These are phyloP conservation scores for Oncorhynchus clarkii DNA, from an alignment of 2,113 vertebrate species.

Conservation along the genomic window DNA sequence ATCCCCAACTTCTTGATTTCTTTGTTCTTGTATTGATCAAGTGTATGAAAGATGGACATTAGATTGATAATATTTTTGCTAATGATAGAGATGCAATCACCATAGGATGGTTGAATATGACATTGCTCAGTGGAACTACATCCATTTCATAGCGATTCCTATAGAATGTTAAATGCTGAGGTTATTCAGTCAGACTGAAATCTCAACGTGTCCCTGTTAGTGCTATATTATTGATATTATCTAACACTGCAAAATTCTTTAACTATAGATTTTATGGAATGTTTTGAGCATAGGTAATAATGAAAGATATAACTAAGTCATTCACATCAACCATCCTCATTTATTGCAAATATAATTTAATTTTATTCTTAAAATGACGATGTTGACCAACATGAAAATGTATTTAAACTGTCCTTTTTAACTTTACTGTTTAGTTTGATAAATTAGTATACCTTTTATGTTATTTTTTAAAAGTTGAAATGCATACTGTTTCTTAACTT, in stretches of 20 bases:
- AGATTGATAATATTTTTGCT: too few relatives aligned
- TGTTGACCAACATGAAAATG: not conserved
- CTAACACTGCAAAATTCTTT: not conserved
- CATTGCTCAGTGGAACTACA: not conserved
- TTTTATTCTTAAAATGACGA: not conserved
- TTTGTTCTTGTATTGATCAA: not conserved
- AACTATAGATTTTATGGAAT: not conserved
- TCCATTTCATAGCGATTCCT: not conserved
- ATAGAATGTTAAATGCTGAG: constrained; percentile 8
- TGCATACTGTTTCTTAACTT: constrained; percentile 26
- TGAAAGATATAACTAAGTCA: constrained; percentile 3
- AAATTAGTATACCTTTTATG: constrained; percentile 18
- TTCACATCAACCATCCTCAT: not conserved
- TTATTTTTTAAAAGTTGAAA: constrained; percentile 19
- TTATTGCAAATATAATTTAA: constrained; percentile 39
- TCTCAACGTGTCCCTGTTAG: not conserved
- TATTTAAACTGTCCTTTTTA: constrained; percentile 15
- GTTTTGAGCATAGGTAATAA: not conserved
- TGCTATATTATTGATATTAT: constrained; percentile 7
- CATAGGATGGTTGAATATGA: not conserved
- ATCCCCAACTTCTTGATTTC: too few relatives aligned
- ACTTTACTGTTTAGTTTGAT: constrained; percentile 16
- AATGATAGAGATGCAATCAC: too few relatives aligned
- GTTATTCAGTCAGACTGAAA: not conserved
- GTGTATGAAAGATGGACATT: not conserved